phyloP scores from a whole-genome alignment of 1,140 invertebrate genomes.

The Dendrolimus kikuchii region DNA sequence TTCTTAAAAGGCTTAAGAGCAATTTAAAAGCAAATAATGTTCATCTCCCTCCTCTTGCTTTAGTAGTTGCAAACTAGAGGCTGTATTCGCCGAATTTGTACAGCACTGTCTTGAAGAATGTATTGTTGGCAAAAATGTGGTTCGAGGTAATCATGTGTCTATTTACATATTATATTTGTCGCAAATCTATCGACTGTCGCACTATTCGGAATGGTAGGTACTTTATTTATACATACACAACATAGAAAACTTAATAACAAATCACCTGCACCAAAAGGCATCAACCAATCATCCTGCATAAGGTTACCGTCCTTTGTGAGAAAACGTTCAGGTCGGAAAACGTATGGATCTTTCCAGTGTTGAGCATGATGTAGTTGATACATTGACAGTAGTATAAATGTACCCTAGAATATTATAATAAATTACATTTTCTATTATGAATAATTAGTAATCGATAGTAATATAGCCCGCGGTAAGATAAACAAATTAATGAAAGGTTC shows the following conservation, averaged over 20 bases:
- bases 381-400: constrained; percentile 78
- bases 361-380: constrained; percentile 80
- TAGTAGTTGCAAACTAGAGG: too few relatives aligned
- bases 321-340: constrained; percentile 83
- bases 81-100: too few relatives aligned
- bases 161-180: too few relatives aligned
- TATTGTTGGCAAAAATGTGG: too few relatives aligned
- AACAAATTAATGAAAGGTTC: too few relatives aligned
- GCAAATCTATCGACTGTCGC: too few relatives aligned
- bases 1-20: too few relatives aligned
- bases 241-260: background rate
- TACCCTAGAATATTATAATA: constrained; percentile 68
- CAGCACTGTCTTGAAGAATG: too few relatives aligned
- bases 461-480: background rate
- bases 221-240: background rate
- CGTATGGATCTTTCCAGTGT: constrained; percentile 78
- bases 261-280: constrained; percentile 82
- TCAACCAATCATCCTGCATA: constrained; percentile 73
- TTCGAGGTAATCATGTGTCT: too few relatives aligned
- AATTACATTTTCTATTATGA: background rate
- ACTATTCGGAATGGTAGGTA: too few relatives aligned
- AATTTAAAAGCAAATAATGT: too few relatives aligned
- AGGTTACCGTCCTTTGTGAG: constrained; percentile 75
- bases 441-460: background rate
- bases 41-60: too few relatives aligned